These are phyloP conservation scores for Drosophila buzzatii DNA, from an alignment of 2,888 invertebrate species.

Conservation along the genomic window DNA sequence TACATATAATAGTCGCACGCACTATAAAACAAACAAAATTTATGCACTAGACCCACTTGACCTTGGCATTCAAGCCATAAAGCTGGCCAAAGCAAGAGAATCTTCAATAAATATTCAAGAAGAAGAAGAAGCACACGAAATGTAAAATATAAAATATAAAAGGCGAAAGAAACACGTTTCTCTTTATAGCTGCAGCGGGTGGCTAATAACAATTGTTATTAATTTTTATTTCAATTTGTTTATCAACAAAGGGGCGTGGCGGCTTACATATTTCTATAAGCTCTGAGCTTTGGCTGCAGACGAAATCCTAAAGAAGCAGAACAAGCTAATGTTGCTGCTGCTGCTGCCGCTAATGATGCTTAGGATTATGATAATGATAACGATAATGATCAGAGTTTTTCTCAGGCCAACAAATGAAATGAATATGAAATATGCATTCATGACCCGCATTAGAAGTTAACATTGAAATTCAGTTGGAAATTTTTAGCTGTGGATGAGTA, in stretches of 20 bases:
- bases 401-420: constrained; percentile 12
- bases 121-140: constrained; percentile 1
- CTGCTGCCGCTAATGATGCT: not conserved
- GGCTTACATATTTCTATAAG: not conserved
- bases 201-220: not conserved
- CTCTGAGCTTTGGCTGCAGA: not conserved
- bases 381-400: not conserved
- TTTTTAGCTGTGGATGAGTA: constrained; percentile 34
- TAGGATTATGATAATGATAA: not conserved
- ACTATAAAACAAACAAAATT: constrained; percentile 32
- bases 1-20: constrained; percentile 1
- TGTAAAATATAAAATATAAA: constrained; percentile 4
- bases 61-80: constrained; percentile 67
- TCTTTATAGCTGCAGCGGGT: not conserved
- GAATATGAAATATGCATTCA: constrained; percentile 32
- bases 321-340: not conserved
- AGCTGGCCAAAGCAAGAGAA: constrained; percentile 27
- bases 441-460: constrained; percentile 34
- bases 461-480: constrained; percentile 34
- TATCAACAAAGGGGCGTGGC: constrained; percentile 37
- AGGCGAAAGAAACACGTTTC: constrained; percentile 36
- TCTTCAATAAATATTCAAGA: not conserved
- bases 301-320: not conserved
- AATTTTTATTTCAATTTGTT: constrained; percentile 14
- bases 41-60: constrained; percentile 42